A percentile compares a stretch with the other conserved stretches of the same genome.
phyloP scores from a whole-genome alignment of 2,888 invertebrate species.

The Nebria salina region DNA sequence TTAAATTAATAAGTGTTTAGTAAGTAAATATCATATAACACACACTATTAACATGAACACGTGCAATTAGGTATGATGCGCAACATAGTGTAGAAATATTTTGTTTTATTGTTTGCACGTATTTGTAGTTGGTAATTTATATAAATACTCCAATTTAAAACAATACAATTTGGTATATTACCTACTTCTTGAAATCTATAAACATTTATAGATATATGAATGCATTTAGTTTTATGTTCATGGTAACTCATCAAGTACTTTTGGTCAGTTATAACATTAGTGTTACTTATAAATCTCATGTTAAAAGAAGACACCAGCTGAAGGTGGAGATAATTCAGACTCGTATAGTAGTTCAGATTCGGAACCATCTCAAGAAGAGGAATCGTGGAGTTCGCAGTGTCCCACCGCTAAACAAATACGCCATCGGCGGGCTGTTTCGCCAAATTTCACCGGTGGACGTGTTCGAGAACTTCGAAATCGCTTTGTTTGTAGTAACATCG shows the following conservation, averaged over 20 bases:
- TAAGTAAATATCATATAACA: too few species aligned
- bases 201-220: not conserved
- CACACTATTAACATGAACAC: too few species aligned
- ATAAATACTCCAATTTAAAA: too few species aligned
- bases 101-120: too few species aligned
- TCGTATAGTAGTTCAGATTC: constrained; percentile 42
- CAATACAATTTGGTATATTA: too few species aligned
- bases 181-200: too few species aligned
- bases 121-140: too few species aligned
- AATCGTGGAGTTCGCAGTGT: constrained; percentile 55
- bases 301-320: constrained; percentile 49
- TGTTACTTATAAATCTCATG: constrained; percentile 54
- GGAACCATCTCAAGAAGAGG: constrained; percentile 51
- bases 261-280: constrained; percentile 55
- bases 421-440: constrained; percentile 44
- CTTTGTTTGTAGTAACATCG: constrained; percentile 55
- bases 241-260: constrained; percentile 51
- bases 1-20: too few species aligned
- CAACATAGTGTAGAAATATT: too few species aligned
- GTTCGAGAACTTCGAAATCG: constrained; percentile 56
- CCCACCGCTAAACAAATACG: constrained; percentile 48
- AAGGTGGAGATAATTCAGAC: constrained; percentile 37
- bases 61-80: too few species aligned
- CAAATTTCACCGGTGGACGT: constrained; percentile 43
- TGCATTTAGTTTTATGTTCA: not conserved